A percentile compares a stretch with the other conserved stretches of the same genome.
Conservation (phyloP, 2,888 invertebrate genomes). For the Cordilura impudica region DNA sequence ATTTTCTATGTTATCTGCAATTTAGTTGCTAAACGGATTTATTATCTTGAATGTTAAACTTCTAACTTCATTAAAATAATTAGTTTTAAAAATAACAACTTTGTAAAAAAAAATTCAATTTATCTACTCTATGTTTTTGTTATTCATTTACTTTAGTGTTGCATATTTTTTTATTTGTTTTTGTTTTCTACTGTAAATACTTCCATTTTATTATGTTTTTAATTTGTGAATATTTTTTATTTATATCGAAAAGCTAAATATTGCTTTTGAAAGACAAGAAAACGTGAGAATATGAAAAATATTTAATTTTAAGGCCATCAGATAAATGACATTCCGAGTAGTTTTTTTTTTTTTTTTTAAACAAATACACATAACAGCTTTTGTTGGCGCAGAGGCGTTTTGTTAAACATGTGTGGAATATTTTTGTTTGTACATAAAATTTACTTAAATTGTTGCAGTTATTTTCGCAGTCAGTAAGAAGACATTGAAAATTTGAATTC, state of each 20-base stretch:
- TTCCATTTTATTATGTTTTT: constrained; percentile 7
- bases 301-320: too few relatives aligned
- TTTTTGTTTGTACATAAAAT: too few relatives aligned
- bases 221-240: not conserved
- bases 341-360: too few relatives aligned
- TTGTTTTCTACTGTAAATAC: constrained; percentile 50
- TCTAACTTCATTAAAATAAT: not conserved
- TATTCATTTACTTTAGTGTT: not conserved
- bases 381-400: too few relatives aligned
- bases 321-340: too few relatives aligned
- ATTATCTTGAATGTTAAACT: not conserved
- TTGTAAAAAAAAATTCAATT: not conserved
- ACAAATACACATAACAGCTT: too few relatives aligned
- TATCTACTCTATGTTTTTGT: not conserved
- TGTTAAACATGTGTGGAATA: too few relatives aligned
- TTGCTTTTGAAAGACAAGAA: not conserved
- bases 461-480: too few relatives aligned
- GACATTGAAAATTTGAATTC: too few relatives aligned
- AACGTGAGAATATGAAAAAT: not conserved
- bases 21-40: too few relatives aligned
- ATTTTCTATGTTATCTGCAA: too few relatives aligned
- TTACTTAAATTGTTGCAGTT: too few relatives aligned
- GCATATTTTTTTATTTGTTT: constrained; percentile 1
- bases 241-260: not conserved
- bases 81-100: not conserved